Conservation (phyloP, 2,888 invertebrate species). For the Pegoplata infirma region DNA sequence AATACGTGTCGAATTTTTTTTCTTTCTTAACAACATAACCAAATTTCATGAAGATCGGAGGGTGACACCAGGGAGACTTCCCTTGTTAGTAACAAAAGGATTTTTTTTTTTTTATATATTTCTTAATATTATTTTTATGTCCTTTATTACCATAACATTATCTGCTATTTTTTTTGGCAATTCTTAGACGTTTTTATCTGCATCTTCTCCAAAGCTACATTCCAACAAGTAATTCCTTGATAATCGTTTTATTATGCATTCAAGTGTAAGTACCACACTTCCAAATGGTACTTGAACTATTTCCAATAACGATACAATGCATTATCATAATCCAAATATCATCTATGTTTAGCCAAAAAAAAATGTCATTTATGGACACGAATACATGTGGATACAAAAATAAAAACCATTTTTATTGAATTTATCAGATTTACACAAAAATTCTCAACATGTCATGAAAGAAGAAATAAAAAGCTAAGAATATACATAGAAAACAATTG, state of each 20-base stretch:
- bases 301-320: constrained; percentile 52
- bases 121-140: constrained; percentile 12
- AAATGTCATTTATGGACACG: constrained; percentile 51
- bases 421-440: constrained; percentile 51
- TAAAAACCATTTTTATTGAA: constrained; percentile 34
- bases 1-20: too few species aligned
- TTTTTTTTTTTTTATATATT: not conserved
- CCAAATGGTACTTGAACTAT: constrained; percentile 42
- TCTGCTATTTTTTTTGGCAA: constrained; percentile 7
- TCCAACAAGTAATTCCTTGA: constrained; percentile 45
- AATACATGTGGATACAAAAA: too few species aligned
- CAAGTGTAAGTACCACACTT: constrained; percentile 51
- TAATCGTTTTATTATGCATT: constrained; percentile 62
- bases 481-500: constrained; percentile 7
- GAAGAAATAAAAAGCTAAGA: not conserved
- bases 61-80: too few species aligned
- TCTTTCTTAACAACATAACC: too few species aligned
- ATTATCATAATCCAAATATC: constrained; percentile 57
- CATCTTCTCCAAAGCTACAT: constrained; percentile 29
- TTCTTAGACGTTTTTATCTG: constrained; percentile 5
- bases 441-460: constrained; percentile 3
- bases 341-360: constrained; percentile 52
- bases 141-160: constrained; percentile 23
- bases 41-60: too few species aligned
- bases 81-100: not conserved